Evolutionary conservation across 2,888 invertebrate genomes (phyloP).

Genomic region (Iphiclides podalirius): DNA sequence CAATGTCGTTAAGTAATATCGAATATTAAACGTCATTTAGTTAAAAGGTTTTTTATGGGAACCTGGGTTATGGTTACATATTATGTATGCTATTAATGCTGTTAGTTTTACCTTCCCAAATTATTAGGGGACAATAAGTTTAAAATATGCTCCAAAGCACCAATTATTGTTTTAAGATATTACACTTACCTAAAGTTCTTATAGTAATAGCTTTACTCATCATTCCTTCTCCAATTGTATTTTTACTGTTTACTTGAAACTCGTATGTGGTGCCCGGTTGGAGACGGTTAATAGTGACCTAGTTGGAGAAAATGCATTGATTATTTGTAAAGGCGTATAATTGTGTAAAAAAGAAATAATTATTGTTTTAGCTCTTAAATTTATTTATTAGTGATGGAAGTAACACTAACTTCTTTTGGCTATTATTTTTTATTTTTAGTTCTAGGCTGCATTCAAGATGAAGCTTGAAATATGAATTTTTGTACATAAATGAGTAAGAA

Average conservation of each 20-base stretch:
- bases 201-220: constrained; percentile 96
- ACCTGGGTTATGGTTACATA: neutral
- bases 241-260: constrained; percentile 97
- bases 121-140: neutral
- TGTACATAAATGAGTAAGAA: too few relatives aligned
- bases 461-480: too few relatives aligned
- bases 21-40: neutral
- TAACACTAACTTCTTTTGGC: too few relatives aligned
- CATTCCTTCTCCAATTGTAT: constrained; percentile 96
- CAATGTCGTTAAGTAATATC: neutral
- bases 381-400: too few relatives aligned
- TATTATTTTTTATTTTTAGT: too few relatives aligned
- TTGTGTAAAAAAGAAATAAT: too few relatives aligned
- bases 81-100: neutral
- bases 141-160: too few relatives aligned
- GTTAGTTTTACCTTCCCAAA: neutral
- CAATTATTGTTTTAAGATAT: too few relatives aligned
- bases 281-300: constrained; percentile 93
- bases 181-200: constrained; percentile 92
- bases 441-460: too few relatives aligned
- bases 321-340: too few relatives aligned
- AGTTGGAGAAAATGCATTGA: constrained; percentile 30
- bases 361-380: too few relatives aligned
- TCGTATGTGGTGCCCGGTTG: constrained; percentile 95
- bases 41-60: constrained; percentile 15